Conservation (phyloP, 2,888 invertebrate genomes). For the Pachliopta kotzebuea region DNA sequence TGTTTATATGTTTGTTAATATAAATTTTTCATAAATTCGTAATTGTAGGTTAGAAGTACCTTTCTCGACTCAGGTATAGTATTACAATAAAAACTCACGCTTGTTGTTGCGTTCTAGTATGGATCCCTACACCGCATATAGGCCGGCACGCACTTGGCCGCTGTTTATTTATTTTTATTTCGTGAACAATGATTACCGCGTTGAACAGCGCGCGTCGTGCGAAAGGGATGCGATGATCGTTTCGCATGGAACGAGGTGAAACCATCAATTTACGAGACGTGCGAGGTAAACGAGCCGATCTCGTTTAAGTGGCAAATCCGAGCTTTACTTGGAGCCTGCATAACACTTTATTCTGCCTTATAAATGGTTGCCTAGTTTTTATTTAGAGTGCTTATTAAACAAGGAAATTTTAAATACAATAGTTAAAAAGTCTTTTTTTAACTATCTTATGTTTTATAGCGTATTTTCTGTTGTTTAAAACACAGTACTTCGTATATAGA, state of each 20-base stretch:
- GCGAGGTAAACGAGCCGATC: slow-evolving; percentile 63
- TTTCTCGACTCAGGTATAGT: too few relatives aligned
- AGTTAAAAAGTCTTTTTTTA: too few relatives aligned
- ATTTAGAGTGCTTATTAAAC: neutral
- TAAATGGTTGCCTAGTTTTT: slow-evolving; percentile 33
- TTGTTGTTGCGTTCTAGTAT: too few relatives aligned
- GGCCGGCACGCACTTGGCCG: too few relatives aligned
- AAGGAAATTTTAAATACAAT: neutral
- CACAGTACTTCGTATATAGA: too few relatives aligned
- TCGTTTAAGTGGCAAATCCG: slow-evolving; percentile 51
- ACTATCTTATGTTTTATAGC: too few relatives aligned
- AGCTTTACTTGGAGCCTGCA: slow-evolving; percentile 49
- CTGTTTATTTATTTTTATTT: slow-evolving; percentile 58
- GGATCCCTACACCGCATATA: too few relatives aligned
- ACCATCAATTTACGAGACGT: slow-evolving; percentile 69
- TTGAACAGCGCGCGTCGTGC: slow-evolving; percentile 64
- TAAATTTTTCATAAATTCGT: too few relatives aligned
- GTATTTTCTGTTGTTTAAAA: too few relatives aligned
- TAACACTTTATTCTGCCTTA: slow-evolving; percentile 50
- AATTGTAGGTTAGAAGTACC: too few relatives aligned
- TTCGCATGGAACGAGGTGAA: slow-evolving; percentile 74
- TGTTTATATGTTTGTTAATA: too few relatives aligned
- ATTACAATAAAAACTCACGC: too few relatives aligned
- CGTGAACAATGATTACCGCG: slow-evolving; percentile 73
- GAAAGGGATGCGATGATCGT: slow-evolving; percentile 69